Base-by-base conservation (phyloP, 2,888 invertebrate species). In the Cephus runcator region DNA sequence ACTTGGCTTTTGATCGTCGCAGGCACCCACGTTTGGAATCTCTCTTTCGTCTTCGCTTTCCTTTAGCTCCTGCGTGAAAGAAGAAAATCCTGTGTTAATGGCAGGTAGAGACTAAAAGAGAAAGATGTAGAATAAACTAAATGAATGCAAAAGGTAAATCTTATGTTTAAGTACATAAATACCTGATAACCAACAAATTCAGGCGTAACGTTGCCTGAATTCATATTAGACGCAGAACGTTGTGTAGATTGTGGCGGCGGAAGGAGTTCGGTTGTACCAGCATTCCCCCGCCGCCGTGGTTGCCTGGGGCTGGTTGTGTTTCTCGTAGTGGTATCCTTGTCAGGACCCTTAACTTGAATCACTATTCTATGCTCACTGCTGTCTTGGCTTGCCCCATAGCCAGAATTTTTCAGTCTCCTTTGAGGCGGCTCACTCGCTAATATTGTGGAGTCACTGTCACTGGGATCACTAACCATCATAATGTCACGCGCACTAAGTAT, bases 361-460 rank as follows among this genome's bases (percentile, higher is more conserved):
- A 97, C 96, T 93, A 97, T 95, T 91, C 96, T 95, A 91, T 97
- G 93, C 93, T 96, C 96, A 88, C 94, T 93, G 88, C 77, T 88
- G 79, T 89, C 92, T 85, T 88, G 91, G 87, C 77, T 91, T 34
- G 85, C 84, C 79, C 82, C 82, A 75, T 83, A 84, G 0, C 92
- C 89, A 1, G 92, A 91, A 84, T 92, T 92, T 81, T 90, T 91
- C 34, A 88, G 82, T 75, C 91, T 88, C 81, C 91, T 94, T 90
- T 94, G 94, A 78, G 94, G 94, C 74, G 96, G 96, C 90, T 96
- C 96, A 78, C 96, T 97, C 80, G 96, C 97, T 77, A 97, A 93
- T 85, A 97, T 95, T 75, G 97, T 97, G 82, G 97, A 97, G 92
- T 97, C 97, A 86, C 97, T 97, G 93, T 97, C 97, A 91, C 96